These are phyloP conservation scores for Prunella himalayana DNA, from an alignment of 2,113 vertebrate genomes.

Conservation along the genomic window DNA sequence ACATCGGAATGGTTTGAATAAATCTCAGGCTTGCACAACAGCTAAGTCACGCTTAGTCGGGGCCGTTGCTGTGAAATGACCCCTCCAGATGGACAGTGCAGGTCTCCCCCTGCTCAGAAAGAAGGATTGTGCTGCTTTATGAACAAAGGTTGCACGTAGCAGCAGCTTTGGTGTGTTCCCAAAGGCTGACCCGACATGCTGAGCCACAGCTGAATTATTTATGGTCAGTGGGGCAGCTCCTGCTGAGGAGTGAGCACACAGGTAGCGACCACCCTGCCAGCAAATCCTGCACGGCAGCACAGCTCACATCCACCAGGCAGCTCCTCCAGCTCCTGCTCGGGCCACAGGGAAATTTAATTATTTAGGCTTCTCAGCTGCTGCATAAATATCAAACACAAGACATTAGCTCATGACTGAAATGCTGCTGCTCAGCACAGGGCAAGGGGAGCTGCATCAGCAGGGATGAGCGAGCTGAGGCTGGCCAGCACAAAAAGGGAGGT, in stretches of 20 bases:
- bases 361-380: background rate
- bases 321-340: background rate
- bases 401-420: background rate
- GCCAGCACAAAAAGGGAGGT: background rate
- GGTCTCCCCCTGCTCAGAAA: background rate
- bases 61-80: rapidly evolving
- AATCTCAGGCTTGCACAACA: background rate
- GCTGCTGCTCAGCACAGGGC: background rate
- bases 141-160: background rate
- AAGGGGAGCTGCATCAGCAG: background rate
- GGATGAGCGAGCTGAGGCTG: background rate
- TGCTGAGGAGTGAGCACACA: background rate
- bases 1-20: background rate
- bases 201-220: background rate
- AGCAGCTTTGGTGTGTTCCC: background rate
- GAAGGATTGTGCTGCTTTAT: background rate
- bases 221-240: background rate
- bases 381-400: background rate
- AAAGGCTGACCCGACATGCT: background rate
- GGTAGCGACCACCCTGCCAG: background rate
- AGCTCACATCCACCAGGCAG: background rate
- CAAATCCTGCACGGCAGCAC: background rate
- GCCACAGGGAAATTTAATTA: conserved; percentile 23
- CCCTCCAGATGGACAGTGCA: background rate
- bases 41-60: rapidly evolving